Conservation (phyloP, 1,140 invertebrate genomes). For the Sycobia sp. region DNA sequence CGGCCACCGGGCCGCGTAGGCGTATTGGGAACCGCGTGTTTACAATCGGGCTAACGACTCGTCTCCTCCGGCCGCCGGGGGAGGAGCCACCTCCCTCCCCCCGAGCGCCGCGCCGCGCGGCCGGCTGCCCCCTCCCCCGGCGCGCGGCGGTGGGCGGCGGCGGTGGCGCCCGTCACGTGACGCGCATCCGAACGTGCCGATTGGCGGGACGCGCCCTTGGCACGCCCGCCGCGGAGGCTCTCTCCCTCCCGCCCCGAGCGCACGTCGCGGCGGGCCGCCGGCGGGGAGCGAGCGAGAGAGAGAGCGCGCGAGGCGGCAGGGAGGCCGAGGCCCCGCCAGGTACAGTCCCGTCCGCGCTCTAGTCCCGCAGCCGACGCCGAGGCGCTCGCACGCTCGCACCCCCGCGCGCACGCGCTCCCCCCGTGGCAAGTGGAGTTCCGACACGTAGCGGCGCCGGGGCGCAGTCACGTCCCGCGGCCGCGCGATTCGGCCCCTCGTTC, state of each 20-base stretch:
- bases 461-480: too few species aligned
- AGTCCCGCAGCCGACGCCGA: too few species aligned
- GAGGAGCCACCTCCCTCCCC: background rate
- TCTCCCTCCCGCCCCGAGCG: too few species aligned
- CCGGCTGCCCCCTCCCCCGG: background rate
- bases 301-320: conserved; percentile 39
- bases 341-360: conserved; percentile 39
- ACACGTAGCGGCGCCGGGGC: too few species aligned
- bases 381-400: conserved; percentile 1
- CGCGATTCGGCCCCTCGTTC: too few species aligned
- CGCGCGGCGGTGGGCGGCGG: conserved; percentile 7
- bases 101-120: too few species aligned
- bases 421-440: background rate
- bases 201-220: conserved; percentile 29
- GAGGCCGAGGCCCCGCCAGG: conserved; percentile 33
- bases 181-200: background rate
- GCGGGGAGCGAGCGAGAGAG: background rate
- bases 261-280: conserved; percentile 5
- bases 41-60: conserved; percentile 40
- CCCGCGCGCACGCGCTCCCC: background rate
- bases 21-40: conserved; percentile 41
- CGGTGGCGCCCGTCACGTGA: conserved; percentile 27
- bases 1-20: conserved; percentile 23
- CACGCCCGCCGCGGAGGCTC: conserved; percentile 17
- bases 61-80: too few species aligned